These are phyloP conservation scores for Dreissena polymorpha DNA, from an alignment of 1,140 invertebrate genomes.

Conservation along the genomic window DNA sequence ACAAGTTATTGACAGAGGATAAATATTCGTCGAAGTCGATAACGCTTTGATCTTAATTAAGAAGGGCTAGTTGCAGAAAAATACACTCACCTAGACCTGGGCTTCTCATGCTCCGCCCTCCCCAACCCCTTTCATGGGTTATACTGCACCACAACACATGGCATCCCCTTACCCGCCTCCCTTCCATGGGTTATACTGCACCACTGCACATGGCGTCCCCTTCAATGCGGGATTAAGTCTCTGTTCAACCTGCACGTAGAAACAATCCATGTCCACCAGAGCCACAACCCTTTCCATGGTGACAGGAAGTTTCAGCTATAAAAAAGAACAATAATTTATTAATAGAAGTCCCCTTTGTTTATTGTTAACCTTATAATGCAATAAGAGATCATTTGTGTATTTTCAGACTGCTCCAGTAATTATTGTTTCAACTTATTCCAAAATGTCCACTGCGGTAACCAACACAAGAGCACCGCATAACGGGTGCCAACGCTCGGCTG, in stretches of 20 bases:
- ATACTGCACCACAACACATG: conserved; percentile 97
- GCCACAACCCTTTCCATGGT: conserved; percentile 86
- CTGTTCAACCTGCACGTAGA: conserved; percentile 96
- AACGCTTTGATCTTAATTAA: too few relatives aligned
- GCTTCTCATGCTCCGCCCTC: too few relatives aligned
- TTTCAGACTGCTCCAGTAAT: background rate
- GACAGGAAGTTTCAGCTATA: background rate
- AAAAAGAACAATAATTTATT: conserved; percentile 10
- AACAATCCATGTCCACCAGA: conserved; percentile 99
- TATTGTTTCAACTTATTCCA: too few relatives aligned
- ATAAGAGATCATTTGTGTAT: background rate
- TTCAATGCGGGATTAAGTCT: conserved; percentile 89
- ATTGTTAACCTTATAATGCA: background rate
- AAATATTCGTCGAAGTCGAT: too few relatives aligned
- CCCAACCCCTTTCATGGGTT: conserved; percentile 93
- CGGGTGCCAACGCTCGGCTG: too few relatives aligned
- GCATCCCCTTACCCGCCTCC: conserved; percentile 89
- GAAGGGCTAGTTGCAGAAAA: too few relatives aligned
- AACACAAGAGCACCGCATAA: too few relatives aligned
- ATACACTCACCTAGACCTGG: too few relatives aligned
- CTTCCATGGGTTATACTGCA: conserved; percentile 96
- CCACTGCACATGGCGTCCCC: conserved; percentile 95
- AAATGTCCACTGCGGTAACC: too few relatives aligned
- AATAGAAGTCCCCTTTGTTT: background rate
- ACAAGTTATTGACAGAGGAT: too few relatives aligned